Conservation (phyloP, 2,797 vertebrate genomes). For the Philypnodon macrostomus region DNA sequence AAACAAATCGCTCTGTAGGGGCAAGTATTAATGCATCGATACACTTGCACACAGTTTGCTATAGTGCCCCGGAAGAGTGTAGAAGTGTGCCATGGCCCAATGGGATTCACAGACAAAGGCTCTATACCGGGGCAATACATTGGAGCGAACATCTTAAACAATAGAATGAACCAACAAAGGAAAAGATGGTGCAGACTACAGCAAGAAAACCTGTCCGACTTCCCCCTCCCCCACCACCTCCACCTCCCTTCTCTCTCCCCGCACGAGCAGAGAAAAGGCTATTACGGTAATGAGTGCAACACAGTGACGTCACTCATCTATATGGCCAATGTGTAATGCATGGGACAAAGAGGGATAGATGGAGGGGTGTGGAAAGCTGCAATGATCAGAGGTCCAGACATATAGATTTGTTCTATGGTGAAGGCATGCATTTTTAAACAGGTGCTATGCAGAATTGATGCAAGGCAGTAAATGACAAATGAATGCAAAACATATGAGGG, state of each 20-base stretch:
- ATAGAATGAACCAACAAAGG: constrained; percentile 52
- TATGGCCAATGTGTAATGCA: constrained; percentile 56
- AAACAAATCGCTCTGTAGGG: too few species aligned
- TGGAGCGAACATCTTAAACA: constrained; percentile 12
- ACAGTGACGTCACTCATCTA: constrained; percentile 65
- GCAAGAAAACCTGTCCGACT: constrained; percentile 42
- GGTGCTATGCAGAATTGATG: not conserved
- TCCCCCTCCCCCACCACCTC: constrained; percentile 36
- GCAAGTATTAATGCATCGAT: too few species aligned
- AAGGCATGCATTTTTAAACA: constrained; percentile 8
- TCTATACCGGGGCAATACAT: not conserved
- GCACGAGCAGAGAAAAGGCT: constrained; percentile 29
- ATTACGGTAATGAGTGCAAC: constrained; percentile 67
- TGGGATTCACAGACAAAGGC: constrained; percentile 30
- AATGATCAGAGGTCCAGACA: not conserved
- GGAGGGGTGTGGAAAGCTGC: not conserved
- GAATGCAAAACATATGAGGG: not conserved
- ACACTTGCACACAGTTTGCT: too few species aligned
- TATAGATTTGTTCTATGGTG: constrained; percentile 3
- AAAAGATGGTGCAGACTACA: constrained; percentile 51
- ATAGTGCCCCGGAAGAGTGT: constrained; percentile 40
- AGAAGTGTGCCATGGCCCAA: constrained; percentile 6
- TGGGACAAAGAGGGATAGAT: constrained; percentile 50
- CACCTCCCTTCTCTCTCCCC: constrained; percentile 20
- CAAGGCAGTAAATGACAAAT: not conserved